Conservation (phyloP, 2,797 vertebrate genomes). For the Eremophila alpestris region DNA sequence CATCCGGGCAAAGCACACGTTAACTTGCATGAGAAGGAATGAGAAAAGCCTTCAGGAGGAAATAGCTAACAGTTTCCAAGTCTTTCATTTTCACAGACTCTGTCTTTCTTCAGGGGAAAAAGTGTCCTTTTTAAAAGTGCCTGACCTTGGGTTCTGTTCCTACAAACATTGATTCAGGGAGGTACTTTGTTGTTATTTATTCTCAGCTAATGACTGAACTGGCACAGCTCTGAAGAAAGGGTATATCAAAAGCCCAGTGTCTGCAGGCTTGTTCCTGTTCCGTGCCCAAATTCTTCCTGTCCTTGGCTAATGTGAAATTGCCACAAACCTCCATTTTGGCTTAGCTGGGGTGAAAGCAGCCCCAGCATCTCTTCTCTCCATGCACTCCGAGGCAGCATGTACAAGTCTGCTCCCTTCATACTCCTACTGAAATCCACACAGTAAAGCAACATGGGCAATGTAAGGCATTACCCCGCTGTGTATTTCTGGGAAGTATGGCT, state of each 20-base stretch:
- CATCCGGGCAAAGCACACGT: background rate
- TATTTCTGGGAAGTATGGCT: background rate
- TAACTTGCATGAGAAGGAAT: conserved; percentile 21
- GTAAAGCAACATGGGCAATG: no score
- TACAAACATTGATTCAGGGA: conserved; percentile 45
- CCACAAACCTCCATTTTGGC: background rate
- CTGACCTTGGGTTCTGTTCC: conserved; percentile 17
- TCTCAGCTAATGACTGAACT: background rate
- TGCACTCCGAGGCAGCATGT: fast-evolving
- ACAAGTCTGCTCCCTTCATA: background rate
- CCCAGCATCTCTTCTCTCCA: background rate
- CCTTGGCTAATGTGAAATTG: background rate
- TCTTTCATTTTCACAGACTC: conserved; percentile 45
- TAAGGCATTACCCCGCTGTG: background rate
- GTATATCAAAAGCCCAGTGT: conserved; percentile 25
- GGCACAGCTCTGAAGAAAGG: conserved; percentile 27
- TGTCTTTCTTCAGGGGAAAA: conserved; percentile 27
- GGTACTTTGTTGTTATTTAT: conserved; percentile 43
- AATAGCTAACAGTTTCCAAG: conserved; percentile 51
- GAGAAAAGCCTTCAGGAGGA: conserved; percentile 56
- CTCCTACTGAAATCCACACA: background rate
- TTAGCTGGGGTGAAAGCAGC: background rate
- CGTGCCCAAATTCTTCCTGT: background rate
- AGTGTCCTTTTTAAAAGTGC: background rate
- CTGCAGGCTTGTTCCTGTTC: background rate